phyloP scores from a whole-genome alignment of 2,113 vertebrate species.

The Anhinga anhinga region DNA sequence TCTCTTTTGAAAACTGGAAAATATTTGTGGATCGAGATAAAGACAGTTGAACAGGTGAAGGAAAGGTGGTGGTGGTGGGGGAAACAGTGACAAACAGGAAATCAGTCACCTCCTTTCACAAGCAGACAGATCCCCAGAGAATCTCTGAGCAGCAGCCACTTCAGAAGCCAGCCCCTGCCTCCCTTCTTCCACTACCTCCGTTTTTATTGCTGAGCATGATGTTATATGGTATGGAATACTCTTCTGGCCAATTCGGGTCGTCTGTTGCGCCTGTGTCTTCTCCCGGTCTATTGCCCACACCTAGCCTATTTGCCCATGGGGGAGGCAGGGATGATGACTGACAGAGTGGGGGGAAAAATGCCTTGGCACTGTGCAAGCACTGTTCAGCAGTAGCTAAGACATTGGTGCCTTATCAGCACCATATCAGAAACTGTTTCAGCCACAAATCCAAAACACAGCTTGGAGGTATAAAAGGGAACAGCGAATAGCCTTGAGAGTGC shows the following conservation, averaged over 20 bases:
- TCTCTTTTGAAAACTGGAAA: neutral
- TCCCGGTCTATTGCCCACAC: neutral
- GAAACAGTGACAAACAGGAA: neutral
- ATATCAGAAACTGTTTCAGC: neutral
- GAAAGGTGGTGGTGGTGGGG: neutral
- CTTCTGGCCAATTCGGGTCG: neutral
- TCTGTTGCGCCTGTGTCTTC: fast-evolving
- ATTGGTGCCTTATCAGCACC: neutral
- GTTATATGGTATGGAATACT: neutral
- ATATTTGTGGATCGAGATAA: neutral
- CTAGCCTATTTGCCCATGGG: neutral
- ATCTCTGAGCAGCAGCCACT: neutral
- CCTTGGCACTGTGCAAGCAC: fast-evolving
- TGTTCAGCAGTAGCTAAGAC: neutral
- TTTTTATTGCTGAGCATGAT: neutral
- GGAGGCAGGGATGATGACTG: neutral
- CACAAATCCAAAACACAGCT: neutral
- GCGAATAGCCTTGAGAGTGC: neutral
- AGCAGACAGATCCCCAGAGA: neutral
- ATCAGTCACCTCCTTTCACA: neutral
- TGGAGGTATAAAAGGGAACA: neutral
- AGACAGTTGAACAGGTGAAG: neutral
- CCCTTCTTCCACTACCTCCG: neutral
- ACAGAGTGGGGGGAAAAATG: too few relatives aligned
- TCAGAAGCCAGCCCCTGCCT: neutral